These are phyloP conservation scores for Microchirus variegatus DNA, from an alignment of 2,797 vertebrate genomes.

Conservation along the genomic window DNA sequence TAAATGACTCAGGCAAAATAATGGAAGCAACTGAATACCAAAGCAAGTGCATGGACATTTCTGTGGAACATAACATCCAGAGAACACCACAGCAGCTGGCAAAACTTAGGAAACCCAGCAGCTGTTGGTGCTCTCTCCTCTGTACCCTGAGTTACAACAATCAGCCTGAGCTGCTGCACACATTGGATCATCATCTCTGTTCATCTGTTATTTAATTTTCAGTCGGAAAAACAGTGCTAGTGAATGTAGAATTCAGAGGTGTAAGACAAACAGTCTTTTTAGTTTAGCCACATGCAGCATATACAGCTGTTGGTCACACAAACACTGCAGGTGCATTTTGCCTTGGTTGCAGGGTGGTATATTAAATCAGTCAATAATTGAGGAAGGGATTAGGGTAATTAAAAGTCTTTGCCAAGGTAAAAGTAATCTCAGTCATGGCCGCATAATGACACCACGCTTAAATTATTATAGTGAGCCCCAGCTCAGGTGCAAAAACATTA, in stretches of 20 bases:
- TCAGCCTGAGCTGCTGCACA: not conserved
- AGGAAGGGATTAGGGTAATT: not conserved
- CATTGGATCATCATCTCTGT: not conserved
- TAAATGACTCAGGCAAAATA: too few relatives aligned
- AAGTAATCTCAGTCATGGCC: not conserved
- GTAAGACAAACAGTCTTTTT: not conserved
- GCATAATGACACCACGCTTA: not conserved
- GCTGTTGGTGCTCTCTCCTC: constrained; percentile 3
- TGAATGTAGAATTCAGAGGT: not conserved
- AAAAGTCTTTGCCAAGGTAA: not conserved
- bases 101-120: not conserved
- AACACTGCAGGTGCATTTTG: not conserved
- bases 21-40: not conserved
- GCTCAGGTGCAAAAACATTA: not conserved
- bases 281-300: not conserved
- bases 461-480: not conserved
- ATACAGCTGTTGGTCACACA: not conserved
- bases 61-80: not conserved
- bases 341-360: not conserved
- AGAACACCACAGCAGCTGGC: not conserved
- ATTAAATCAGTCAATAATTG: not conserved
- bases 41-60: not conserved
- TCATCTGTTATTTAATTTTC: not conserved
- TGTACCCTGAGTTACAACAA: not conserved
- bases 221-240: not conserved